A percentile compares a stretch with the other conserved stretches of the same genome.
Evolutionary conservation across 2,888 invertebrate species (phyloP).

Genomic region (Yponomeuta evonymella): DNA sequence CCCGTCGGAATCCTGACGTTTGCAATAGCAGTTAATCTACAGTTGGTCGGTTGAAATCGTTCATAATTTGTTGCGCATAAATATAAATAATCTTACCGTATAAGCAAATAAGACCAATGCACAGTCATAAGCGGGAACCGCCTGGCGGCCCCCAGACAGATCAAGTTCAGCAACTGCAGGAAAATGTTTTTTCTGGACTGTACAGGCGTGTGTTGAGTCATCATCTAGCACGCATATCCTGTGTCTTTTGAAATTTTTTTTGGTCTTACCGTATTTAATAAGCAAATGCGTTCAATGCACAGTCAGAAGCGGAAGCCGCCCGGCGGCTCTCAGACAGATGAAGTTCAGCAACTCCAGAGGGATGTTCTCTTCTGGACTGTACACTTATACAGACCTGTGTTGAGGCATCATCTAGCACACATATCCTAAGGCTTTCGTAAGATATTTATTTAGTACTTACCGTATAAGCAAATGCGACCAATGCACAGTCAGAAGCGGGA

Average conservation of each 20-base stretch:
- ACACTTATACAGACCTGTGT: constrained; percentile 50
- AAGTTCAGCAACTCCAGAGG: constrained; percentile 73
- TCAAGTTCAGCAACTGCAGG: constrained; percentile 70
- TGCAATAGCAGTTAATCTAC: no score
- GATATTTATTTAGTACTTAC: neutral
- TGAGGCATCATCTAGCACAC: constrained; percentile 32
- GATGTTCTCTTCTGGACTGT: constrained; percentile 70
- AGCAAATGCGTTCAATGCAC: constrained; percentile 88
- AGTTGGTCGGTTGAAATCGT: no score
- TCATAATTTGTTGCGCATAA: neutral
- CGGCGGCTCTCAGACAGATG: constrained; percentile 76
- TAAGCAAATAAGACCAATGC: constrained; percentile 87
- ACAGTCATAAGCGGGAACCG: constrained; percentile 81
- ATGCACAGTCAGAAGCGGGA: constrained; percentile 83
- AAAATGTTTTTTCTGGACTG: constrained; percentile 72
- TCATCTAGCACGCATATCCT: no score
- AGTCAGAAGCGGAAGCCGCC: constrained; percentile 81
- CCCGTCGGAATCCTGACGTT: no score
- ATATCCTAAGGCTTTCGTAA: no score
- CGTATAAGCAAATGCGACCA: constrained; percentile 85
- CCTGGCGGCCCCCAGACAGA: constrained; percentile 78
- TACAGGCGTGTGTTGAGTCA: constrained; percentile 62
- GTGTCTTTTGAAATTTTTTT: neutral
- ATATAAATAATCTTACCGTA: constrained; percentile 35
- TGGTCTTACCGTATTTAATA: constrained; percentile 39